These are phyloP conservation scores for Caenorhabditis doughertyi DNA, from an alignment of 2,888 invertebrate species.

Conservation along the genomic window DNA sequence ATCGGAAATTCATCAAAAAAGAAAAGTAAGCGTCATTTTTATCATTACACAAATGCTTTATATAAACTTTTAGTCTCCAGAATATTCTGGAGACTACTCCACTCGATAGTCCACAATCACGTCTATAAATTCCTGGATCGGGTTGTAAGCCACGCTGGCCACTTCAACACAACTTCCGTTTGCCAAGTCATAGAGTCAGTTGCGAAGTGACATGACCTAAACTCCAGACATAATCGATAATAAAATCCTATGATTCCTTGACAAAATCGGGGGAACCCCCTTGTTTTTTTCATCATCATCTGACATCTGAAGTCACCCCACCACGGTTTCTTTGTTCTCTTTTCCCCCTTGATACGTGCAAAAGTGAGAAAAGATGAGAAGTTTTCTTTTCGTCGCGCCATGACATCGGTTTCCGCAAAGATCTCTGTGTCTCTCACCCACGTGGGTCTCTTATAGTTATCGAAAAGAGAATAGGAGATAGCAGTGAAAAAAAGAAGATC, in stretches of 20 bases:
- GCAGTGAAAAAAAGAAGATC: constrained; percentile 40
- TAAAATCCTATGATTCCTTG: constrained; percentile 10
- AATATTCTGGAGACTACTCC: no score
- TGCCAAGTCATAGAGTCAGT: no score
- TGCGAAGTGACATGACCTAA: constrained; percentile 15
- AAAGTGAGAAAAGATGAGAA: constrained; percentile 15
- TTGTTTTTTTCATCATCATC: not conserved
- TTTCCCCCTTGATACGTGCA: constrained; percentile 44
- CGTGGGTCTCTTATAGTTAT: constrained; percentile 51
- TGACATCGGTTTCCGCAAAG: constrained; percentile 45
- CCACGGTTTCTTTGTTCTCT: constrained; percentile 17
- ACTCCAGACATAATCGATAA: not conserved
- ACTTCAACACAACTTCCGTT: no score
- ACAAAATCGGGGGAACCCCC: constrained; percentile 18
- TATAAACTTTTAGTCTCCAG: no score
- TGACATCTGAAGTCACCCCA: constrained; percentile 39
- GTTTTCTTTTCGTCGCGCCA: constrained; percentile 36
- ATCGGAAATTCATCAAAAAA: no score
- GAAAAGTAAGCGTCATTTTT: no score
- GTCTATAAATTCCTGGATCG: no score
- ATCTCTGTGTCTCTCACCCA: constrained; percentile 54
- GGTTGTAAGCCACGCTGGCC: no score
- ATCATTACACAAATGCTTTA: no score
- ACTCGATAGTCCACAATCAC: no score
- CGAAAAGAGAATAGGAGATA: not conserved